Evolutionary conservation across 1,140 invertebrate genomes (phyloP), one percentile per base, ranked within the genome.

Genomic region (Lanistes nyassanus): DNA sequence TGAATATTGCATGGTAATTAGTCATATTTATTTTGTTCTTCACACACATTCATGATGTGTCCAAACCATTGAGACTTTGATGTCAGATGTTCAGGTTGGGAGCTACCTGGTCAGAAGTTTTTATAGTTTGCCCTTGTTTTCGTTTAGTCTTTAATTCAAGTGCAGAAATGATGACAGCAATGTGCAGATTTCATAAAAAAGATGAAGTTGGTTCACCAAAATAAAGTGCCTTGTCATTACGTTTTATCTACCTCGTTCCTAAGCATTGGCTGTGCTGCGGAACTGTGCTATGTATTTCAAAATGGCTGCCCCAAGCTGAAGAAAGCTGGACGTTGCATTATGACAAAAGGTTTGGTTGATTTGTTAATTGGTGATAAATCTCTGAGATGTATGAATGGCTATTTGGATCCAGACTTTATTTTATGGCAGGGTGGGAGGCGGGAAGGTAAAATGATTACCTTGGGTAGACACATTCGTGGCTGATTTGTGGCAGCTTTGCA

Each of bases 241-340:
- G 26, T 72, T 23, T 36, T 72, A 72, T 72, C 70, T 75, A 66
- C 53, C 53, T 64, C 64, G 37, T 55, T 58, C 53, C 31, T 37
- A 47, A 58, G 53, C 53, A 66, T 16, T 58, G 37, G 51, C 51
- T 75, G 64, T 58, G 36, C 64, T 68, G 65, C 37, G 29, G 74
- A 53, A 29, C 66, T 76, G 66, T 69, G 51, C 65, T 76, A 39
- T 60, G 53, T 76, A 58, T 76, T 34, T 67, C 26, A 29, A 75
- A 70, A 77, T 74, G 76, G 76, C 76, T 65, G 39, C 69, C 62
- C 58, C 19, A 73, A 31, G 26, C 36, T 26, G 23, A 39, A 64
- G 4, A 34, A 62, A 42, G 56, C 47, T 66, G 62, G 31, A 51
- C 66, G 31, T 7, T 75, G 65, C 55, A 68, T 36, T 69, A 69